Percentiles rank a stretch among this genome's conserved stretches.
These are phyloP conservation scores for Heloderma charlesbogerti DNA, from an alignment of 2,113 vertebrate species.

Conservation along the genomic window DNA sequence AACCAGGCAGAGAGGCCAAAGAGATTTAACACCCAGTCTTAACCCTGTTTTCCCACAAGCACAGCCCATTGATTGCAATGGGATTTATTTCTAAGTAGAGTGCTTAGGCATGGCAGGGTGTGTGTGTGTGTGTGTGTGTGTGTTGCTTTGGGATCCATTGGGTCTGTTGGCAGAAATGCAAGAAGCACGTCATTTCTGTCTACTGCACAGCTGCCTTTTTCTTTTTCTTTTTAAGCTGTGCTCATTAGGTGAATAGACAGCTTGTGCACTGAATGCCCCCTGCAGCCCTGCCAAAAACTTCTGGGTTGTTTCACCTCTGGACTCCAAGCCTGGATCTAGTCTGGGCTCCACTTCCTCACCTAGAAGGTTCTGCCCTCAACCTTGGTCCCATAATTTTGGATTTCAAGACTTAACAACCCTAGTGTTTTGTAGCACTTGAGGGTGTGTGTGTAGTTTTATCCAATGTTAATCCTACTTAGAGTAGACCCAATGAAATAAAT, in stretches of 20 bases:
- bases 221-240: background rate
- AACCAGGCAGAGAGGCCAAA: background rate
- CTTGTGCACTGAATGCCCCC: rapidly evolving
- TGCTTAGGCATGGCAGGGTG: background rate
- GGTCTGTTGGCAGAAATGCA: background rate
- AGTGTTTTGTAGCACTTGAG: no score
- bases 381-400: no score
- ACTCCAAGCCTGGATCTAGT: background rate
- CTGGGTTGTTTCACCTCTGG: background rate
- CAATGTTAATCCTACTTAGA: no score
- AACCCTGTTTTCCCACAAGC: background rate
- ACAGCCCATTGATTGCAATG: background rate
- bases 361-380: no score
- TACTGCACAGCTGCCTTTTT: no score
- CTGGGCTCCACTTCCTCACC: background rate
- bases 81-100: constrained; percentile 2
- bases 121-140: no score
- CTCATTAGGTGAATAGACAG: background rate
- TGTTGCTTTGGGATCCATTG: background rate
- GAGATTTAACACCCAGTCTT: background rate
- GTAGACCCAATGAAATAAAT: no score
- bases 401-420: background rate
- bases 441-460: no score
- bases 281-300: background rate
- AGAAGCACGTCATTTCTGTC: background rate